Percentiles rank a stretch among this genome's conserved stretches.
These are phyloP conservation scores for Clostera curtula DNA, from an alignment of 2,888 invertebrate genomes.

Conservation along the genomic window DNA sequence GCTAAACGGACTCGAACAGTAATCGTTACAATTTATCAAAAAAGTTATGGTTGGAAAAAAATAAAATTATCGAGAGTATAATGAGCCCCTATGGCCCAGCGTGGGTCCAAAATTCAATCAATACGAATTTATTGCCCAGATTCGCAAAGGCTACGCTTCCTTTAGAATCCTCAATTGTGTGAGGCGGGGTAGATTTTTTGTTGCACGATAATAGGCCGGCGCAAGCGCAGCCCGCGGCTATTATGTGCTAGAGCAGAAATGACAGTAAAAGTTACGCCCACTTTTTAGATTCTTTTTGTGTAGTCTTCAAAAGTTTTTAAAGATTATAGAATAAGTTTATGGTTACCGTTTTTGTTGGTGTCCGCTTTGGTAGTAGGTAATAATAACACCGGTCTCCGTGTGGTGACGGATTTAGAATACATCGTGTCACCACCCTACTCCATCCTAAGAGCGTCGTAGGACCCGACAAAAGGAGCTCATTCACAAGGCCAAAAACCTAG, in stretches of 20 bases:
- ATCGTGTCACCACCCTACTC: no score
- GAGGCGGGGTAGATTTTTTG: constrained; percentile 35
- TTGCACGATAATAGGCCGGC: constrained; percentile 54
- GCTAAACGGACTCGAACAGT: constrained; percentile 10
- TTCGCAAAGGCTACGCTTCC: constrained; percentile 67
- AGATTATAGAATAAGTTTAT: constrained; percentile 58
- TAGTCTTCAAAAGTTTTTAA: constrained; percentile 64
- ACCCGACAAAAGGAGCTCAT: no score
- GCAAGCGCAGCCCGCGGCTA: constrained; percentile 52
- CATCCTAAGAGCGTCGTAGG: no score
- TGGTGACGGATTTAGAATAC: no score
- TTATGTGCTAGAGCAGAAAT: constrained; percentile 54
- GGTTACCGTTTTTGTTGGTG: constrained; percentile 26
- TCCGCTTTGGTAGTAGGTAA: constrained; percentile 7
- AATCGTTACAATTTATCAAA: constrained; percentile 19
- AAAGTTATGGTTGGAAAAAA: constrained; percentile 33
- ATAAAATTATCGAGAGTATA: constrained; percentile 56
- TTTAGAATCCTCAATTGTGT: constrained; percentile 52
- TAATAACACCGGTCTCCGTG: constrained; percentile 11
- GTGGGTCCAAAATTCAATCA: constrained; percentile 72
- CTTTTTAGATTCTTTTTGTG: constrained; percentile 65
- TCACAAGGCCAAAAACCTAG: no score
- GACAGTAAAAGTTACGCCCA: constrained; percentile 70
- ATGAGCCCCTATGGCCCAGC: constrained; percentile 72
- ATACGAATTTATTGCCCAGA: constrained; percentile 70